Evolutionary conservation across 2,888 invertebrate genomes (phyloP).

Genomic region (Therioaphis trifolii): DNA sequence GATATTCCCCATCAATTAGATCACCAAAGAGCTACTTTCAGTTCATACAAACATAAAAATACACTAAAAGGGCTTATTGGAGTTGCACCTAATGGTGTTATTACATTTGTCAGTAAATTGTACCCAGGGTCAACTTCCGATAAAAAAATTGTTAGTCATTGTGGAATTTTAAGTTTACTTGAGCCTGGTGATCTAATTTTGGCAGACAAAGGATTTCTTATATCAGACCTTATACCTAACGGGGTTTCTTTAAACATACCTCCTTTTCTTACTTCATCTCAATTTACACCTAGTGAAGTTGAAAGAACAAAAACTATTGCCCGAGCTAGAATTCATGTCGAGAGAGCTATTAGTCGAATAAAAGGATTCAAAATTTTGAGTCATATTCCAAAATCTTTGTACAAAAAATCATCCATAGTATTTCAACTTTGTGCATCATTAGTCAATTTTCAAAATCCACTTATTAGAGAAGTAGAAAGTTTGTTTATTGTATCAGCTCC

Average conservation of each 20-base stretch:
- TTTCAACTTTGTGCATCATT: conserved; percentile 59
- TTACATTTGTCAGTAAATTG: conserved; percentile 65
- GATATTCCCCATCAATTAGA: conserved; percentile 62
- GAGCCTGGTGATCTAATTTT: conserved; percentile 45
- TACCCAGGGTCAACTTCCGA: conserved; percentile 66
- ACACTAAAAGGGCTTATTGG: conserved; percentile 66
- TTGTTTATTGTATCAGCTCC: too few species aligned
- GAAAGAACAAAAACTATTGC: conserved; percentile 34
- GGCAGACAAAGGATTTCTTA: conserved; percentile 61
- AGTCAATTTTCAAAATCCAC: conserved; percentile 46
- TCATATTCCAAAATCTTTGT: conserved; percentile 35
- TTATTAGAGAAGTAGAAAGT: conserved; percentile 45
- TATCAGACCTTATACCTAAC: conserved; percentile 49
- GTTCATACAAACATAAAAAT: conserved; percentile 66
- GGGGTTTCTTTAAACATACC: conserved; percentile 42
- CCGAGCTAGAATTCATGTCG: conserved; percentile 50
- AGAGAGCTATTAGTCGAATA: neutral
- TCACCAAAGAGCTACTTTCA: conserved; percentile 64
- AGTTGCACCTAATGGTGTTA: conserved; percentile 67
- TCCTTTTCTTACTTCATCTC: conserved; percentile 35
- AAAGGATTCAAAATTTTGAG: conserved; percentile 46
- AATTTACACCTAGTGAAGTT: conserved; percentile 52
- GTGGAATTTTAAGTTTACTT: conserved; percentile 34
- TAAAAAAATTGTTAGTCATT: conserved; percentile 38
- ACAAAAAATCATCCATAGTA: conserved; percentile 13